A percentile compares a stretch with the other conserved stretches of the same genome.
These are phyloP conservation scores for Australoheros scitulus DNA, from an alignment of 2,113 vertebrate species.

Conservation along the genomic window DNA sequence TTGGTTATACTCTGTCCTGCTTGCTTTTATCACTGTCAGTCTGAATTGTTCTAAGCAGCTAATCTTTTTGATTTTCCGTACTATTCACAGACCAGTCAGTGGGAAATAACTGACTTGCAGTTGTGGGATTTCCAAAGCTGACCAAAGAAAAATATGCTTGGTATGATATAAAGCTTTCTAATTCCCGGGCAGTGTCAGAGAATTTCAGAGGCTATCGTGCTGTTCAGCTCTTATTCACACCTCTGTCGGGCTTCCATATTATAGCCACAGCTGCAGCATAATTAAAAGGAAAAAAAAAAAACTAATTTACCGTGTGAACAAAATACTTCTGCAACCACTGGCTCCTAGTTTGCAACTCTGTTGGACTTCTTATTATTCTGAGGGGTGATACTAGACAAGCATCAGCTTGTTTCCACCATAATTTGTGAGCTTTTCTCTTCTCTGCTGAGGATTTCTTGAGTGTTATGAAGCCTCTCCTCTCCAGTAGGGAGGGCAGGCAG, in stretches of 20 bases:
- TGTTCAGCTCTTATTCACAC: not conserved
- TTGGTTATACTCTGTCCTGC: no score
- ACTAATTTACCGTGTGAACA: not conserved
- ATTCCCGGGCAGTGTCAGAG: not conserved
- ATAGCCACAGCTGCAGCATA: not conserved
- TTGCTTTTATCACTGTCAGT: not conserved
- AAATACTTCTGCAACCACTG: not conserved
- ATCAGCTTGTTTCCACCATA: slow-evolving; percentile 2
- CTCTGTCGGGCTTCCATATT: not conserved
- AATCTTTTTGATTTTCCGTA: not conserved
- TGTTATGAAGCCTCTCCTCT: slow-evolving; percentile 27
- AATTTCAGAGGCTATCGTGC: not conserved
- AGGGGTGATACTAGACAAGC: not conserved
- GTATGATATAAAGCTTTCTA: not conserved
- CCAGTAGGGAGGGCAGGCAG: slow-evolving; percentile 47
- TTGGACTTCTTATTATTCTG: not conserved
- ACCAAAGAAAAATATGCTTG: not conserved
- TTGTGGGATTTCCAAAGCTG: not conserved
- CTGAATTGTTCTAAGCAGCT: not conserved
- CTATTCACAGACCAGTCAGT: not conserved
- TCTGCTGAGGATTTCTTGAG: slow-evolving; percentile 30
- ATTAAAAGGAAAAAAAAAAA: not conserved
- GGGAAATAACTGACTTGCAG: not conserved
- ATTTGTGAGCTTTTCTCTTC: slow-evolving; percentile 14
- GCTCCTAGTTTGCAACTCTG: not conserved